phyloP scores from a whole-genome alignment of 2,888 invertebrate species.

The Chrysolina haemoptera region DNA sequence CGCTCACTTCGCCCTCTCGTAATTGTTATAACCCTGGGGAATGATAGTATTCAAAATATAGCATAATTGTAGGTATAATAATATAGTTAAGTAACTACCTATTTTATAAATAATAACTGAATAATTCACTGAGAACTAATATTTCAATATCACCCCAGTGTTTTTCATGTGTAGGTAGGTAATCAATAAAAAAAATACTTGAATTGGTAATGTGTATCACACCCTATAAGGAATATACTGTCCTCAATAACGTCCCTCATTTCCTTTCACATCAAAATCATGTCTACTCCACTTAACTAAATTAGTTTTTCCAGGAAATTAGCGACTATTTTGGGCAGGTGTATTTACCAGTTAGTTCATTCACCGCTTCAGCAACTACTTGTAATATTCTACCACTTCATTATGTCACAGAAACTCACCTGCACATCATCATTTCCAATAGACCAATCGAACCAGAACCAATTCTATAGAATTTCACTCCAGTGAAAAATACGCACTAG shows the following conservation, averaged over 20 bases:
- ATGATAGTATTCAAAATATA: too few relatives aligned
- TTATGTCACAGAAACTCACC: conserved; percentile 3
- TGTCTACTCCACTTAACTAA: neutral
- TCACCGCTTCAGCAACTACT: neutral
- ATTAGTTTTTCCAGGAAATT: neutral
- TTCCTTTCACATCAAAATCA: neutral
- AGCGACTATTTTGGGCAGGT: neutral
- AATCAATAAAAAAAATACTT: too few relatives aligned
- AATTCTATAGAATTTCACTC: neutral
- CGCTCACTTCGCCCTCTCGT: too few relatives aligned
- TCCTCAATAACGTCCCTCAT: neutral
- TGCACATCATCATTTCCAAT: conserved; percentile 19
- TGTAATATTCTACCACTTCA: neutral
- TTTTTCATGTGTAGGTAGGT: too few relatives aligned
- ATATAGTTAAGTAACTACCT: too few relatives aligned
- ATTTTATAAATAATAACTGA: too few relatives aligned
- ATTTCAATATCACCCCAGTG: too few relatives aligned
- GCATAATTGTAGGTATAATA: too few relatives aligned
- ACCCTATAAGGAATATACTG: neutral
- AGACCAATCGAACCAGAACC: conserved; percentile 15
- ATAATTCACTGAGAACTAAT: too few relatives aligned
- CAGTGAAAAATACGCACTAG: conserved; percentile 13
- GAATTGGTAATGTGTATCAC: too few relatives aligned
- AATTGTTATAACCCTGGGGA: too few relatives aligned
- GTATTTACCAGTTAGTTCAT: neutral